Percentiles rank a stretch among this genome's conserved stretches.
These are phyloP conservation scores for Clusia tigrina DNA, from an alignment of 2,888 invertebrate genomes.

Conservation along the genomic window DNA sequence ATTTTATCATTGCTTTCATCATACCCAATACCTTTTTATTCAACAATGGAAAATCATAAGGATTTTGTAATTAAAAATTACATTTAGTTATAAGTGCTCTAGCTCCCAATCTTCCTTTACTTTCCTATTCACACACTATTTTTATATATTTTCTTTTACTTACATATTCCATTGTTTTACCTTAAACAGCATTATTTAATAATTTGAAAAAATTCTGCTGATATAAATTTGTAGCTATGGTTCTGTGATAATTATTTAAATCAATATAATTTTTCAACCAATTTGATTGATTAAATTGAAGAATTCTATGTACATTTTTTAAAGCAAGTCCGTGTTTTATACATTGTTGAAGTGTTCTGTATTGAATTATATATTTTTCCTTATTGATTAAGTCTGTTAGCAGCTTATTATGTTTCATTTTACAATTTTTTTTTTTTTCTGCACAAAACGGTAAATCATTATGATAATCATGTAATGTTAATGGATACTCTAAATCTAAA, in stretches of 20 bases:
- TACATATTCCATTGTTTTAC: conserved; percentile 40
- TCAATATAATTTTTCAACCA: conserved; percentile 42
- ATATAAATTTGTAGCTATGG: conserved; percentile 47
- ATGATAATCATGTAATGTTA: conserved; percentile 46
- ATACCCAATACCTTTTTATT: too few species aligned
- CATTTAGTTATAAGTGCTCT: conserved; percentile 26
- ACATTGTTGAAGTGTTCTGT: conserved; percentile 39
- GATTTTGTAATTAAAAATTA: conserved; percentile 21
- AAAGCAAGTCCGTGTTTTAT: conserved; percentile 41
- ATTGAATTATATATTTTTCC: conserved; percentile 40
- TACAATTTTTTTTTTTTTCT: conserved; percentile 36
- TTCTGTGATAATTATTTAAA: conserved; percentile 40
- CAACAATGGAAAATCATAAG: too few species aligned
- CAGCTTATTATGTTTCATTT: conserved; percentile 26
- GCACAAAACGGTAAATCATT: conserved; percentile 52
- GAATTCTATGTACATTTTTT: conserved; percentile 44
- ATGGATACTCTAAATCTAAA: conserved; percentile 43
- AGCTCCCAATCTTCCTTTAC: conserved; percentile 17
- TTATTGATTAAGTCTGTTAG: conserved; percentile 34
- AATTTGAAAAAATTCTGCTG: conserved; percentile 55
- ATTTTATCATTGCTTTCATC: too few species aligned
- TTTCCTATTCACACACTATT: conserved; percentile 31
- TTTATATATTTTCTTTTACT: conserved; percentile 34
- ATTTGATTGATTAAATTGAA: conserved; percentile 42
- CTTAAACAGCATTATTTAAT: conserved; percentile 49